These are phyloP conservation scores for Sarcophaga peregrina DNA, from an alignment of 1,140 invertebrate species.

Conservation along the genomic window DNA sequence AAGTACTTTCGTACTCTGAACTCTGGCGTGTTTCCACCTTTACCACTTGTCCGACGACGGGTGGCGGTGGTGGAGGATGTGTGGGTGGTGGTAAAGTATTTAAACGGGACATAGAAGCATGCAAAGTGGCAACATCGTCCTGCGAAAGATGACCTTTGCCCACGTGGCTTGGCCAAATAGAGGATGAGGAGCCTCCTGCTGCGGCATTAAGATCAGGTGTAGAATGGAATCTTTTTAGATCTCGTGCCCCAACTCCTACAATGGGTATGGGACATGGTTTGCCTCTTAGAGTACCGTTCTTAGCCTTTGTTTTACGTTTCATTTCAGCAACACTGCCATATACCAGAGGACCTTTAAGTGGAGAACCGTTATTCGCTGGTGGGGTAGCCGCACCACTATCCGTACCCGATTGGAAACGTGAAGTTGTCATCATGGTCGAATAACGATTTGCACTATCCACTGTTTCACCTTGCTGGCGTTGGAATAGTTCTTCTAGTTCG, in stretches of 20 bases:
- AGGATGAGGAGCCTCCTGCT: conserved; percentile 60
- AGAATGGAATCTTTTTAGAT: conserved; percentile 86
- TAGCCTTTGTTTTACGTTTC: conserved; percentile 75
- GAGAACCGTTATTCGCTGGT: conserved; percentile 69
- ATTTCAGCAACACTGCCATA: conserved; percentile 95
- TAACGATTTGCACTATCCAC: conserved; percentile 58
- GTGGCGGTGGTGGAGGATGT: conserved; percentile 77
- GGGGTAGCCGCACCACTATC: conserved; percentile 70
- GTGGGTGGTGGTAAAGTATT: conserved; percentile 74
- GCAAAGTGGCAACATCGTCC: conserved; percentile 77
- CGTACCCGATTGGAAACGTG: conserved; percentile 76
- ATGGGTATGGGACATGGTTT: conserved; percentile 67
- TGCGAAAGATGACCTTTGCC: conserved; percentile 77
- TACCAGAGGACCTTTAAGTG: conserved; percentile 75
- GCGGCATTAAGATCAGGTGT: conserved; percentile 79
- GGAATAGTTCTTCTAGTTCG: conserved; percentile 90
- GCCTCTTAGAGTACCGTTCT: conserved; percentile 56
- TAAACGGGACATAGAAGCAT: conserved; percentile 63
- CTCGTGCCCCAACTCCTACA: conserved; percentile 51
- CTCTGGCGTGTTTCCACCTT: conserved; percentile 74
- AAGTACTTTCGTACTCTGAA: conserved; percentile 64
- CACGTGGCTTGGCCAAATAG: conserved; percentile 60
- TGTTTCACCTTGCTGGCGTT: conserved; percentile 76
- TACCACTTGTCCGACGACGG: conserved; percentile 78
- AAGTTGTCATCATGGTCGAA: conserved; percentile 77